Base-by-base conservation (phyloP, 2,888 invertebrate species). In the Ethmia dodecea region DNA sequence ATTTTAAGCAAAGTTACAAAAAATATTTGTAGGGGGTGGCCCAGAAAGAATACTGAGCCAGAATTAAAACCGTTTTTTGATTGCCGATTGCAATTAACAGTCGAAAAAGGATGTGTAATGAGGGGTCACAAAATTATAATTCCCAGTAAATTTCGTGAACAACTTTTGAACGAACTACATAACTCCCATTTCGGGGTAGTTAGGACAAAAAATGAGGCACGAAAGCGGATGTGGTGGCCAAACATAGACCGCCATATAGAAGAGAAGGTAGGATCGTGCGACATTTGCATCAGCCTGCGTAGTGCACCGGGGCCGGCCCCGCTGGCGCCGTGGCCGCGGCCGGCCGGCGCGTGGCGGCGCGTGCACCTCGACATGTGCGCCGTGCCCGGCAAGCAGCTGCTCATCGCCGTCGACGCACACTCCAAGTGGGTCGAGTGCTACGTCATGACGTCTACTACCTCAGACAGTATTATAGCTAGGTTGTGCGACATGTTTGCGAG, bases 351-450 rank as follows among this genome's bases (percentile, higher is more conserved):
- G n/a, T 34, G 34, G 36, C 13, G 26, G 3, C 36, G 42, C 6
- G 3, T 38, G 8, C 38, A 40, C 12, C 25, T 40, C 5, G 43
- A 40, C 16, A 31, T 45, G 40, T 10, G 35, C 1, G 12, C 38
- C 10, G 31, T 29, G 2, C 37, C 36, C 16, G 28, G 13, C 2
- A 31, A 25, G 9, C 42, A 37, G 20, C 24, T 42, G 10, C n/a
- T n/a, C n/a, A 16, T 42, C 2, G 38, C 42, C 5, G 16, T 42
- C 6, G 42, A 45, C 13, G 31, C 40, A 1, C 38, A 30, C 28
- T 27, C 33, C 22, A 45, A 42, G 26, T 42, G 45, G 42, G 9
- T 45, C 3, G 45, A 45, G 29, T 42, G 43, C 9, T n/a, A 28
- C n/a, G 41, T 35, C 29, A 20, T n/a, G n/a, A n/a, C n/a, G n/a